These are phyloP conservation scores for Apodemus speciosus DNA, from an alignment of 2,113 vertebrate species.

Conservation along the genomic window DNA sequence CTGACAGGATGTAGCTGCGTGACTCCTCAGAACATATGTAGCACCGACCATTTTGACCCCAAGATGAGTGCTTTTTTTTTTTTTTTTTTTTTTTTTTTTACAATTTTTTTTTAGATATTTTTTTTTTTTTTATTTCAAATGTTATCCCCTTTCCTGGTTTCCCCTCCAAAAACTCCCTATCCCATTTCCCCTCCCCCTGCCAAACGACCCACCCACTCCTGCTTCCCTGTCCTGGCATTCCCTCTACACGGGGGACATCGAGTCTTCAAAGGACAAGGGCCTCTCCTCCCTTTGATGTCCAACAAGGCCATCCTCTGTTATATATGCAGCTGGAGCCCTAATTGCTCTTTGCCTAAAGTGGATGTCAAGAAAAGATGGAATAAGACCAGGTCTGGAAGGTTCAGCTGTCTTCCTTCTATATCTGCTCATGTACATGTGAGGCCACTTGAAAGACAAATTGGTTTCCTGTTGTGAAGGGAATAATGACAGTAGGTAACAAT, in stretches of 20 bases:
- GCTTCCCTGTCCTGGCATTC: no score
- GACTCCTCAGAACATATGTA: background rate
- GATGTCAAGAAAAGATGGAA: background rate
- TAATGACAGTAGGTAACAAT: background rate
- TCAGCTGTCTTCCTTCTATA: background rate
- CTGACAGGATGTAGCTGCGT: background rate
- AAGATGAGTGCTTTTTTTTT: background rate
- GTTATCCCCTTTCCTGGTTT: no score
- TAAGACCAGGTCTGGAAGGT: background rate
- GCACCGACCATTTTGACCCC: accelerated
- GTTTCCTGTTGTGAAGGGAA: background rate
- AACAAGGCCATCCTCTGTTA: no score
- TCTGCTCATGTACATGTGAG: background rate
- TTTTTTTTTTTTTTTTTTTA: background rate
- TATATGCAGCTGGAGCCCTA: background rate
- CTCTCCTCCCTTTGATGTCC: no score
- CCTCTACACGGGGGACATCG: no score
- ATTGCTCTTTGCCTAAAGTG: background rate
- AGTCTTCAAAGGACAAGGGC: no score
- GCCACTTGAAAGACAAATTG: background rate
- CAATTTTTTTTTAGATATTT: no score
- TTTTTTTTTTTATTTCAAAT: no score
- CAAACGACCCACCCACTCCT: no score
- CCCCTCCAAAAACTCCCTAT: no score
- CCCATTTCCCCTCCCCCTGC: no score